A percentile compares a stretch with the other conserved stretches of the same genome.
Conservation (phyloP, 2,113 vertebrate genomes). For the Dicaeum eximium region DNA sequence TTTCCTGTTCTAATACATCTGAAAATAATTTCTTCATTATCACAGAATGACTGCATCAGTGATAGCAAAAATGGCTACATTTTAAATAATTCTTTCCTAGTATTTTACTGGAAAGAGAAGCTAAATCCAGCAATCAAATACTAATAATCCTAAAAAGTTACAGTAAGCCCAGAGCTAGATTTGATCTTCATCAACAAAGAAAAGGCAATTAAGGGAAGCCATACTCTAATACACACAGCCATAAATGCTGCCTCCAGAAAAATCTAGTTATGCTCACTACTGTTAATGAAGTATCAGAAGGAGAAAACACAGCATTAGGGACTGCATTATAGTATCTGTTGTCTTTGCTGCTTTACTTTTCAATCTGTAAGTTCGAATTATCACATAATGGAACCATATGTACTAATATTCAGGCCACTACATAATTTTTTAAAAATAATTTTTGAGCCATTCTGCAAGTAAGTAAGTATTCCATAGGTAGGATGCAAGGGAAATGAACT, state of each 20-base stretch:
- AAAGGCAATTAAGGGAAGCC: constrained; percentile 9
- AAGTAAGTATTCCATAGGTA: neutral
- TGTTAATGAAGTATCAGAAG: neutral
- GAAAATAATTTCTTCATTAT: neutral
- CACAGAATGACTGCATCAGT: neutral
- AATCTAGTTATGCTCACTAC: neutral
- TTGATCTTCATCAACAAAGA: constrained; percentile 5
- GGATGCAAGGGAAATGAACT: neutral
- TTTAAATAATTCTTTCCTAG: neutral
- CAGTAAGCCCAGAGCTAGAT: neutral
- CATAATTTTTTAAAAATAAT: fast-evolving
- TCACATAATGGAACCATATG: neutral
- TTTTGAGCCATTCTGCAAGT: neutral
- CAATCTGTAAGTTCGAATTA: neutral
- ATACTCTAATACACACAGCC: neutral
- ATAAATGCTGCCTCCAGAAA: constrained; percentile 20
- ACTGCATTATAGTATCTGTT: neutral
- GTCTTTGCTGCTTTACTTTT: neutral
- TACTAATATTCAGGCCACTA: neutral
- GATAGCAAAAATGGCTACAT: neutral
- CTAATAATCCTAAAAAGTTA: neutral
- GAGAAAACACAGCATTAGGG: neutral
- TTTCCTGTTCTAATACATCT: neutral
- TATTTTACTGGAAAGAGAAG: neutral
- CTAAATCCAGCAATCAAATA: neutral